Conservation (phyloP, 2,888 invertebrate genomes). For the Carpatolechia fugitivella region DNA sequence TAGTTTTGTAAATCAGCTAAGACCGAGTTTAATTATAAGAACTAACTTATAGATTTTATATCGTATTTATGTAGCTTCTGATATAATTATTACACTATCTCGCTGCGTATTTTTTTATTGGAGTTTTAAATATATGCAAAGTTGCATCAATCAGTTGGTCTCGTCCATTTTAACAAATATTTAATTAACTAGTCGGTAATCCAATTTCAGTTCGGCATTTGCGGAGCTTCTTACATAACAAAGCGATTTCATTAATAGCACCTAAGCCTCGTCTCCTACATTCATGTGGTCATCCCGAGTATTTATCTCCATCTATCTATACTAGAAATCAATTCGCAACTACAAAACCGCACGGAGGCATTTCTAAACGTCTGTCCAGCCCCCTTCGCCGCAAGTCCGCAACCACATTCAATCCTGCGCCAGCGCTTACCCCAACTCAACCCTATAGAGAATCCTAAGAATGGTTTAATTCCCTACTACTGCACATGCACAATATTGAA, state of each 20-base stretch:
- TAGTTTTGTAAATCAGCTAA: no score
- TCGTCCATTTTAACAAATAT: no score
- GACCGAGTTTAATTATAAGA: no score
- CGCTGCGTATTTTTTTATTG: no score
- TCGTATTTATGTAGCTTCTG: no score
- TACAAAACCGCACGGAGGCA: slow-evolving; percentile 34
- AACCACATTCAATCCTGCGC: slow-evolving; percentile 66
- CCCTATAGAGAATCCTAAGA: slow-evolving; percentile 55
- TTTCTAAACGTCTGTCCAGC: slow-evolving; percentile 36
- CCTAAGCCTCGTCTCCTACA: neutral
- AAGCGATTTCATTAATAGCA: neutral
- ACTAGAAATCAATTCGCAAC: slow-evolving; percentile 1
- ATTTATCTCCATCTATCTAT: neutral
- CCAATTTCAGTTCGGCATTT: no score
- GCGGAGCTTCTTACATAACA: no score
- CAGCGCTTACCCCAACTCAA: neutral
- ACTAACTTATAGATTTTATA: no score
- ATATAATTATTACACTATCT: no score
- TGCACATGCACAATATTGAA: slow-evolving; percentile 54
- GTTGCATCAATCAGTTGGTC: no score
- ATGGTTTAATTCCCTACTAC: slow-evolving; percentile 55
- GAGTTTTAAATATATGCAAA: no score
- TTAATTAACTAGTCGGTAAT: no score
- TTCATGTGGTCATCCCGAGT: neutral
- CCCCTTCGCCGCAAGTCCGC: slow-evolving; percentile 35